Base-by-base conservation (phyloP, 2,797 vertebrate species). In the Phrynocephalus forsythii region DNA sequence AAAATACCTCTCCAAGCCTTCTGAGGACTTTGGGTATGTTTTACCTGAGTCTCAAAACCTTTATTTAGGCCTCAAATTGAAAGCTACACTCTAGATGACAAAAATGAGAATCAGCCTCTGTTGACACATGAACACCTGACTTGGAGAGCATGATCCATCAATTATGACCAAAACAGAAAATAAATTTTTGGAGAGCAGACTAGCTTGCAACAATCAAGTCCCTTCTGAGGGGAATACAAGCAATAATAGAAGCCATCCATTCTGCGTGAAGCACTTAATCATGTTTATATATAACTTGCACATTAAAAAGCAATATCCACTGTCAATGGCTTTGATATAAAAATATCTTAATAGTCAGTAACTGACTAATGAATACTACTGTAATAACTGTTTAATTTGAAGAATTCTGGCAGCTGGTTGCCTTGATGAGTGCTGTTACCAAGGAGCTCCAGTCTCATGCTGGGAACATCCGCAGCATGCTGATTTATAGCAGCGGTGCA, bases 381-480 rank as follows among this genome's bases (percentile, higher is more conserved):
- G 94, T 96, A 96, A 97, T 96, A 97, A 96, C 94, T 96, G 94
- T 97, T 97, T 96, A 96, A 97, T 97, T 97, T 96, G 96, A 97
- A 95, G 95, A 95, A 96, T 96, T 96, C 96, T 97, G 96, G 96
- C 96, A 97, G 97, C 97, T 97, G 96, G 94, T 94, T 96, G 94
- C 93, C 94, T 96, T 96, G 96, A 96, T 96, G 96, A 97, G 94
- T 90, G 85, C 94, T 95, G 97, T 97, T 97, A 96, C 97, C 95
- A 97, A 96, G 96, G 96, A 97, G 93, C 92, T 92, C 88, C 93
- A 87, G 91, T 94, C 94, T 90, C 97, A 96, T 90, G 95, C 97
- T 96, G 96, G 96, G 97, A 96, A 95, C 96, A 97, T 96, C 95
- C 94, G 95, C 93, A 95, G 96, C 96, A 94, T 95, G 96, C 95